These are phyloP conservation scores for Diadromus collaris DNA, from an alignment of 2,888 invertebrate species.

Conservation along the genomic window DNA sequence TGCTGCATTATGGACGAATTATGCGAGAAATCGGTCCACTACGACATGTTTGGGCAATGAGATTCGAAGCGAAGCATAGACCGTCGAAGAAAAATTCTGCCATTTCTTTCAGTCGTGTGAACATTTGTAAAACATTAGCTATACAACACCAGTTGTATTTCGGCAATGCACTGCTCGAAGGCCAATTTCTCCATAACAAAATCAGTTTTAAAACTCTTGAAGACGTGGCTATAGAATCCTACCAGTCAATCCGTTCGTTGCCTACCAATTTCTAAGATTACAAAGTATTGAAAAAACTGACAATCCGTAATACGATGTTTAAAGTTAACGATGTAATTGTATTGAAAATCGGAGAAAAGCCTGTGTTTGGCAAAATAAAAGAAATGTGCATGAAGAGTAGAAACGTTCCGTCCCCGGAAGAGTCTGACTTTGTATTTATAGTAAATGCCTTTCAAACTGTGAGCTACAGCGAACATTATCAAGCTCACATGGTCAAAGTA, in stretches of 20 bases:
- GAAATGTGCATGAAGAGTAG: background rate
- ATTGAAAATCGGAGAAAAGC: background rate
- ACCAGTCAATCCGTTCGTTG: background rate
- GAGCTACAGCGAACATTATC: conserved; percentile 3
- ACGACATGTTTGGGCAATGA: conserved; percentile 58
- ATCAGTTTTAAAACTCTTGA: conserved; percentile 7
- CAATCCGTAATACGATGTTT: conserved; percentile 11
- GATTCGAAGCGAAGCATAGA: conserved; percentile 60
- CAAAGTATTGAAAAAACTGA: background rate
- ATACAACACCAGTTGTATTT: conserved; percentile 49
- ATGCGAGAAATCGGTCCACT: conserved; percentile 60
- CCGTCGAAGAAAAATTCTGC: conserved; percentile 48
- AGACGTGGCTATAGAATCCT: background rate
- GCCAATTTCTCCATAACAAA: conserved; percentile 7
- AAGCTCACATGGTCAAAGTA: conserved; percentile 8
- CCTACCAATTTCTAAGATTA: background rate
- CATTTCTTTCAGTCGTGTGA: conserved; percentile 41
- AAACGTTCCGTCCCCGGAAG: background rate
- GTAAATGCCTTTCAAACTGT: conserved; percentile 12
- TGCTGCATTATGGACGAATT: conserved; percentile 57
- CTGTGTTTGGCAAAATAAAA: conserved; percentile 16
- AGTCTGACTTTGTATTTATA: conserved; percentile 15
- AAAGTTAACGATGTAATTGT: background rate
- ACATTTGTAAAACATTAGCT: conserved; percentile 48
- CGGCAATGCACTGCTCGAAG: conserved; percentile 26